Percentiles rank a stretch among this genome's conserved stretches.
Evolutionary conservation across 2,888 invertebrate species (phyloP).

Genomic region (Dendrolimus pini): DNA sequence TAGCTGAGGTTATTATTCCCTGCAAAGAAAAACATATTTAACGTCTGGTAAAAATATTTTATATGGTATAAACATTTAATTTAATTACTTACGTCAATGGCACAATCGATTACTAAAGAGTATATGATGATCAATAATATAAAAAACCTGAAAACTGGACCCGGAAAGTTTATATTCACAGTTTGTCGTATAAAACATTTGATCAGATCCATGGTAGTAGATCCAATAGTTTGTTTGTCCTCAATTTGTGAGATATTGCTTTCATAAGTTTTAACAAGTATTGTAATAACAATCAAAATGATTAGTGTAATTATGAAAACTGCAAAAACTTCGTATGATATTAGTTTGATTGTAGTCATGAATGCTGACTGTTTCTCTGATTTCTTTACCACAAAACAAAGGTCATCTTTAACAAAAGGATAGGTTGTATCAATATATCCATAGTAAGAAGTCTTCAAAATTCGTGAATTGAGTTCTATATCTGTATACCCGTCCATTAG

Average conservation of each 20-base stretch:
- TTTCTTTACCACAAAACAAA: conserved; percentile 75
- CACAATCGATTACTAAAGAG: conserved; percentile 58
- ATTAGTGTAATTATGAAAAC: conserved; percentile 40
- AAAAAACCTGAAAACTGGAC: conserved; percentile 48
- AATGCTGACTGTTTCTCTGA: conserved; percentile 65
- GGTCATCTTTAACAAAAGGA: conserved; percentile 68
- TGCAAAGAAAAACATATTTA: conserved; percentile 27
- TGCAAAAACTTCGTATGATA: conserved; percentile 42
- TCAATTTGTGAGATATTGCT: conserved; percentile 31
- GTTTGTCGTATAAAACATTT: conserved; percentile 66
- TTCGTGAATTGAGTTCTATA: conserved; percentile 70
- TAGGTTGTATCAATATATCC: conserved; percentile 71
- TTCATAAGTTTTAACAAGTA: conserved; percentile 43
- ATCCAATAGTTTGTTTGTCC: conserved; percentile 30
- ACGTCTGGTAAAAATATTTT: background rate
- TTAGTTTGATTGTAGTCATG: conserved; percentile 49
- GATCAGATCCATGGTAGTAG: conserved; percentile 42
- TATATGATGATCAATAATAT: conserved; percentile 49
- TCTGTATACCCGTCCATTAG: conserved; percentile 70
- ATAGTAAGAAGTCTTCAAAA: conserved; percentile 65
- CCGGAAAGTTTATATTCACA: conserved; percentile 47
- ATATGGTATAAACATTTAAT: background rate
- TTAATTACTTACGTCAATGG: conserved; percentile 57
- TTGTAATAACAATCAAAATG: conserved; percentile 32
- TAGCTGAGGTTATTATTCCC: conserved; percentile 62